Evolutionary conservation across 2,113 vertebrate species (phyloP).

Genomic region (Ivindomyrus marchei): DNA sequence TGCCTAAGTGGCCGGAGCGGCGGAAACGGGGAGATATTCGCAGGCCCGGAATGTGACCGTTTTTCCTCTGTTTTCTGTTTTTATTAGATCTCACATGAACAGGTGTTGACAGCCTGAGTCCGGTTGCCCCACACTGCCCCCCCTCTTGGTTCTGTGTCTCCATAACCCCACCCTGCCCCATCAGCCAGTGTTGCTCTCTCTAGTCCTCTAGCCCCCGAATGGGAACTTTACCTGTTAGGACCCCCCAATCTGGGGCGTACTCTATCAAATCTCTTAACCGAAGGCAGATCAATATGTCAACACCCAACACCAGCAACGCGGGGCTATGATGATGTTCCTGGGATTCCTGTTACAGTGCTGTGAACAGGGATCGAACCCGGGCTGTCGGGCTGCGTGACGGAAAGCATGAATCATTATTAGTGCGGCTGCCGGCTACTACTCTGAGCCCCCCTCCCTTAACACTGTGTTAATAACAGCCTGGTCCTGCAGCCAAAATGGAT

Average conservation of each 20-base stretch:
- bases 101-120: not conserved
- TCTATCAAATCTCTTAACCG: slow-evolving; percentile 64
- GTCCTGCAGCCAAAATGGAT: slow-evolving; percentile 2
- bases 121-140: not conserved
- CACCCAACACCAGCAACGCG: slow-evolving; percentile 55
- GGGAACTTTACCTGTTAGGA: not conserved
- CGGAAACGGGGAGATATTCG: not conserved
- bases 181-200: not conserved
- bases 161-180: not conserved
- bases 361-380: slow-evolving; percentile 70
- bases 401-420: slow-evolving; percentile 72
- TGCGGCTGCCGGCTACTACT: slow-evolving; percentile 48
- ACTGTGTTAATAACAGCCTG: slow-evolving; percentile 16
- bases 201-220: not conserved
- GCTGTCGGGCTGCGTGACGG: slow-evolving; percentile 66
- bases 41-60: not conserved
- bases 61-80: slow-evolving; percentile 30
- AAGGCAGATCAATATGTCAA: slow-evolving; percentile 61
- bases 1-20: not conserved
- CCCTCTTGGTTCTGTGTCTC: not conserved
- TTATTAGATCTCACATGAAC: not conserved
- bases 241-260: slow-evolving; percentile 40
- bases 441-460: not conserved
- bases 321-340: slow-evolving; percentile 73
- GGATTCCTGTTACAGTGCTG: slow-evolving; percentile 63